Conservation (phyloP, 2,113 vertebrate genomes). For the Reinhardtius hippoglossoides region DNA sequence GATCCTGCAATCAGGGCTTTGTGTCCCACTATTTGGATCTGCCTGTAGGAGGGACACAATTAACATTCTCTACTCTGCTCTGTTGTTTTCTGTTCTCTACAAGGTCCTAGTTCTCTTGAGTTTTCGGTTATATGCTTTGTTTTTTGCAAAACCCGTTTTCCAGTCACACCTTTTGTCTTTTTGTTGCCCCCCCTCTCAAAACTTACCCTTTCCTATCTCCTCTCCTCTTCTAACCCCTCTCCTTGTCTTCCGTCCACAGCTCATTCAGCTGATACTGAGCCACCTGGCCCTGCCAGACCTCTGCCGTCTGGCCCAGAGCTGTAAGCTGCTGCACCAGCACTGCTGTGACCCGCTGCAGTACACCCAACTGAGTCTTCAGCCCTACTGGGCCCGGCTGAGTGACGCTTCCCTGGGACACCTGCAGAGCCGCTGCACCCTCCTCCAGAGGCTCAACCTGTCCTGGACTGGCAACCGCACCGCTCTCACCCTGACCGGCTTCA, state of each 20-base stretch:
- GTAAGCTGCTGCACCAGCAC: constrained; percentile 95
- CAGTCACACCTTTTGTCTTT: constrained; percentile 10
- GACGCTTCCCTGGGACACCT: constrained; percentile 93
- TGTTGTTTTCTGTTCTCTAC: constrained; percentile 28
- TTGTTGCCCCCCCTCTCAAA: not conserved
- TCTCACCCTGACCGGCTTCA: constrained; percentile 92
- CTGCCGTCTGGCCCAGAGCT: constrained; percentile 95
- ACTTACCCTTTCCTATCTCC: constrained; percentile 8
- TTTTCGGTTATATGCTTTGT: constrained; percentile 14
- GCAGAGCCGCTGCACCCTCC: constrained; percentile 91
- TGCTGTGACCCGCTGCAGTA: constrained; percentile 98
- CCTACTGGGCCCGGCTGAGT: constrained; percentile 93
- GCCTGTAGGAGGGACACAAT: constrained; percentile 51
- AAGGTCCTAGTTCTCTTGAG: constrained; percentile 8
- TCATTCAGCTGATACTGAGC: constrained; percentile 97
- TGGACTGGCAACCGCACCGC: constrained; percentile 96
- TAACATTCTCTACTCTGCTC: constrained; percentile 54
- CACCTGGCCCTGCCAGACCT: constrained; percentile 96
- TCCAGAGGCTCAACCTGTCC: constrained; percentile 97
- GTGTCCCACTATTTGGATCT: constrained; percentile 59
- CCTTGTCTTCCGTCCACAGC: constrained; percentile 77
- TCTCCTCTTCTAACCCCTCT: constrained; percentile 31
- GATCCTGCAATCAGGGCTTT: constrained; percentile 58
- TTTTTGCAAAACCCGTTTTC: constrained; percentile 4
- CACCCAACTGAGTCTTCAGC: constrained; percentile 96